A percentile compares a stretch with the other conserved stretches of the same genome.
Conservation (phyloP, 2,797 vertebrate species). For the Stomatorhinus walkeri region DNA sequence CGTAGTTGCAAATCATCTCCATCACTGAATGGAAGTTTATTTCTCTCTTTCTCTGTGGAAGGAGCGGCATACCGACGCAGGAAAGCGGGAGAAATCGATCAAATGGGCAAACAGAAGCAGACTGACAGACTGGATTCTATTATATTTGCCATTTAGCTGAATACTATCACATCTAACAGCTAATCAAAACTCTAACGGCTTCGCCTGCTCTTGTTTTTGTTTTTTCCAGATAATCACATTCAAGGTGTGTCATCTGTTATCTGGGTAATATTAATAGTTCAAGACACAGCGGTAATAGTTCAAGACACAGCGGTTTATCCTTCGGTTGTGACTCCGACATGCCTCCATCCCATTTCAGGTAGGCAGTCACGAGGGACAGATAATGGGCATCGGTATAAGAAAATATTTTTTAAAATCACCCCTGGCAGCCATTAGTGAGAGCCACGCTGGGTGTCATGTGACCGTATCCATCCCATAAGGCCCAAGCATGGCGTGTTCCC, state of each 20-base stretch:
- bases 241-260: background rate
- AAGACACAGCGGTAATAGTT: background rate
- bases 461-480: background rate
- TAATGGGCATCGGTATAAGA: background rate
- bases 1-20: background rate
- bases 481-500: background rate
- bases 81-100: background rate
- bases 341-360: background rate
- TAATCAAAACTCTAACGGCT: background rate
- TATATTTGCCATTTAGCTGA: background rate
- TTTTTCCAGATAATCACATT: background rate
- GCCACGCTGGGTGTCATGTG: background rate
- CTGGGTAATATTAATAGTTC: background rate
- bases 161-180: constrained; percentile 4
- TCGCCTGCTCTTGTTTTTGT: background rate
- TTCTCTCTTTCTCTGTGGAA: background rate
- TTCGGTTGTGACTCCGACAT: background rate
- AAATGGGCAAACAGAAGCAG: background rate
- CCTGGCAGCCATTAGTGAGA: background rate
- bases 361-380: background rate
- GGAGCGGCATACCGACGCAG: background rate
- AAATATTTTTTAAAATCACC: background rate
- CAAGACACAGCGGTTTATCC: background rate
- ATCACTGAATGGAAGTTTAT: background rate
- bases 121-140: constrained; percentile 18